Evolutionary conservation across 2,113 vertebrate genomes (phyloP).

Genomic region (Pipra filicauda): DNA sequence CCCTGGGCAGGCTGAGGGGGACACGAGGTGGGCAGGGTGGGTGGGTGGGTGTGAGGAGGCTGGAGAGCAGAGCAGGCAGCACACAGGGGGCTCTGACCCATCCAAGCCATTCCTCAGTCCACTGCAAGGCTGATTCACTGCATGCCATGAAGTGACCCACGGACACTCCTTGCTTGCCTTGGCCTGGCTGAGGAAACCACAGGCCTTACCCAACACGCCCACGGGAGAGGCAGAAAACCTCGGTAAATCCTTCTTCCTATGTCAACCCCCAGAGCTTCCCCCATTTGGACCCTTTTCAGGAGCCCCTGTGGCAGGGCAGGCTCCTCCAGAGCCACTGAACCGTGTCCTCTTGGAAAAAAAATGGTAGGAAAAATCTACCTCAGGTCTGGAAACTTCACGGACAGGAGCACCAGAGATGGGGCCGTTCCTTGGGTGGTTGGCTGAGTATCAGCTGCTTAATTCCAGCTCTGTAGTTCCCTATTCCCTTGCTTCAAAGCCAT

Average conservation of each 20-base stretch:
- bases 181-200: conserved; percentile 68
- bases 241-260: not conserved
- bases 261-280: not conserved
- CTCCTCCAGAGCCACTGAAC: not conserved
- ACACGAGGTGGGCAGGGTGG: not conserved
- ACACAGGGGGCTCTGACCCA: not conserved
- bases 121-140: conserved; percentile 60
- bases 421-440: not conserved
- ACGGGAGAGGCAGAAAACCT: not conserved
- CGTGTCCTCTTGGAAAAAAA: not conserved
- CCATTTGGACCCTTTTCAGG: not conserved
- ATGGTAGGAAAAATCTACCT: not conserved
- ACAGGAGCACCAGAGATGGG: not conserved
- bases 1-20: not conserved
- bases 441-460: not conserved
- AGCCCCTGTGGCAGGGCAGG: not conserved
- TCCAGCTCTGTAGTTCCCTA: not conserved
- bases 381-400: not conserved
- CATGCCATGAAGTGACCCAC: conserved; percentile 50
- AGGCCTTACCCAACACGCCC: conserved; percentile 35
- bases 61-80: not conserved
- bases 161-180: conserved; percentile 63
- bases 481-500: not conserved
- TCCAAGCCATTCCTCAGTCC: conserved; percentile 2
- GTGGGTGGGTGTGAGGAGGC: not conserved